Conservation (phyloP, 2,888 invertebrate genomes). For the Drosophila nigricruria region DNA sequence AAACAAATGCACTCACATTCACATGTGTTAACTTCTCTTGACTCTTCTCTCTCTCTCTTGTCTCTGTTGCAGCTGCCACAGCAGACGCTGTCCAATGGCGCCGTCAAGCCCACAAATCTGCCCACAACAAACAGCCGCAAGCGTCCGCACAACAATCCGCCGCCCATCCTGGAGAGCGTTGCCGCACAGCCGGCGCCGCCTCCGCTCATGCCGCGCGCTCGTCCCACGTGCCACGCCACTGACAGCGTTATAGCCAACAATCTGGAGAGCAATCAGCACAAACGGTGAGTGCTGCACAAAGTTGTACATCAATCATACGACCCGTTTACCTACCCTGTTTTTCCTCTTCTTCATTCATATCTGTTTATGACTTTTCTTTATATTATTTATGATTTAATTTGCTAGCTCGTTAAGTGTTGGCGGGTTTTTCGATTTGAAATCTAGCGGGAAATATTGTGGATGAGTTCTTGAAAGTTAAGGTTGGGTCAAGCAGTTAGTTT, state of each 20-base stretch:
- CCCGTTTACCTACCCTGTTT: conserved; percentile 23
- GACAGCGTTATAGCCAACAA: conserved; percentile 78
- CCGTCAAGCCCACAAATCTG: conserved; percentile 58
- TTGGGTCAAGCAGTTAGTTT: background rate
- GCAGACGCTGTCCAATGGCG: conserved; percentile 75
- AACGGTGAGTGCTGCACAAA: conserved; percentile 63
- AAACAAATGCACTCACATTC: background rate
- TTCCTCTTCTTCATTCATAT: background rate
- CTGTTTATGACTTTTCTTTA: background rate
- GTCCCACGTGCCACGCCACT: conserved; percentile 60
- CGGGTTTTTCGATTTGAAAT: background rate
- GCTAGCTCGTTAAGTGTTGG: conserved; percentile 1
- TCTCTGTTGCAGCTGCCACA: conserved; percentile 22
- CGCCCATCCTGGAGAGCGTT: conserved; percentile 81
- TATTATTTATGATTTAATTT: conserved; percentile 23
- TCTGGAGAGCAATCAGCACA: conserved; percentile 78
- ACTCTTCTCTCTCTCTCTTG: background rate
- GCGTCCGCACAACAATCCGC: conserved; percentile 83
- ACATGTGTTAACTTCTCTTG: background rate
- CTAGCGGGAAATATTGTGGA: background rate
- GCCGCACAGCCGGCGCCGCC: conserved; percentile 76
- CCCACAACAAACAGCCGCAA: conserved; percentile 79
- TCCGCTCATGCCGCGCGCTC: conserved; percentile 83
- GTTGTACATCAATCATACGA: conserved; percentile 64
- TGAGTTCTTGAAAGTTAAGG: background rate